Evolutionary conservation across 2,888 invertebrate genomes (phyloP).

Genomic region (Sipunculus nudus): DNA sequence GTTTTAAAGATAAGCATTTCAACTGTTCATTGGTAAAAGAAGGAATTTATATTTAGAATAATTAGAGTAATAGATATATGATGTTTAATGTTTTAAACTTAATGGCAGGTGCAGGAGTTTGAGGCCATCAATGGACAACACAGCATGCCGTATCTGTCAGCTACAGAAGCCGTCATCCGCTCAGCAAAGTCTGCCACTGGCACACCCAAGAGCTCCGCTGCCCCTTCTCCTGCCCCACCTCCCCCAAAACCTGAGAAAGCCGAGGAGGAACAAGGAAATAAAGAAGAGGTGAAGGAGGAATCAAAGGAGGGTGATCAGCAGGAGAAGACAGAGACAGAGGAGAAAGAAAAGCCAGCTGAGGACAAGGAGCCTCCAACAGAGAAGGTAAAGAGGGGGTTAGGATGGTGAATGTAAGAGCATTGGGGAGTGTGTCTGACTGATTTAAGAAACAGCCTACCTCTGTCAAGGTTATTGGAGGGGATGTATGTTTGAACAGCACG

Average conservation of each 20-base stretch:
- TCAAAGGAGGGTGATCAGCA: conserved; percentile 13
- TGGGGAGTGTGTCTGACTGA: no score
- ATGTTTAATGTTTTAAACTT: no score
- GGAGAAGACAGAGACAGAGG: conserved; percentile 13
- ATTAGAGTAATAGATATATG: no score
- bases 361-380: conserved; percentile 70
- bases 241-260: conserved; percentile 9
- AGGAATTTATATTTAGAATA: no score
- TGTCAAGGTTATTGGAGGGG: no score
- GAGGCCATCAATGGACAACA: conserved; percentile 98
- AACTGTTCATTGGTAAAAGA: no score
- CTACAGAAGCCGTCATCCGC: conserved; percentile 13
- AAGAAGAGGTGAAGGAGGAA: conserved; percentile 13
- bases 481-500: no score
- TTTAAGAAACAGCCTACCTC: no score
- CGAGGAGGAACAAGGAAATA: conserved; percentile 10
- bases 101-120: conserved; percentile 96
- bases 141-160: conserved; percentile 80
- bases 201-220: conserved; percentile 39
- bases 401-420: not conserved
- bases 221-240: conserved; percentile 38
- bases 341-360: conserved; percentile 49
- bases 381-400: conserved; percentile 45
- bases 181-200: conserved; percentile 24
- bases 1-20: no score